Percentiles rank a stretch among this genome's conserved stretches.
These are phyloP conservation scores for Willisornis vidua DNA, from an alignment of 2,113 vertebrate genomes.

Conservation along the genomic window DNA sequence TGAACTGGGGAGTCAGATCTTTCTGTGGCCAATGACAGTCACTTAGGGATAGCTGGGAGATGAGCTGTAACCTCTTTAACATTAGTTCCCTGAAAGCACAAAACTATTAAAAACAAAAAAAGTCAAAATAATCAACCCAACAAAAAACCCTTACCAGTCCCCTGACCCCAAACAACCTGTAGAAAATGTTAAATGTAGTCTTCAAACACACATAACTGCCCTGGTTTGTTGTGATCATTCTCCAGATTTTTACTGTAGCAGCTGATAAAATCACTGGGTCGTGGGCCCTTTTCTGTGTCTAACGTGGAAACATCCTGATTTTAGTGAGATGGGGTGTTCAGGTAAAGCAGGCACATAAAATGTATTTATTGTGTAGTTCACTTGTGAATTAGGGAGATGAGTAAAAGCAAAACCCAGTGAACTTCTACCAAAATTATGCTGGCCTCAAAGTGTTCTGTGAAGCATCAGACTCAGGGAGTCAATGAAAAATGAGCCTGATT, in stretches of 20 bases:
- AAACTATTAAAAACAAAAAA: background rate
- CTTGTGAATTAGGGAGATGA: background rate
- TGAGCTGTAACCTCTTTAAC: background rate
- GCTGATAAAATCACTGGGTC: background rate
- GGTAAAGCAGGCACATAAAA: background rate
- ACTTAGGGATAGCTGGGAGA: background rate
- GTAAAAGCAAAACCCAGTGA: background rate
- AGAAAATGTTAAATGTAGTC: background rate
- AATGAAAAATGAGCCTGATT: background rate
- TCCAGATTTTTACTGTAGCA: background rate
- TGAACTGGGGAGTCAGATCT: background rate
- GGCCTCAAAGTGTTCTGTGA: background rate
- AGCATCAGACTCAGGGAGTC: background rate
- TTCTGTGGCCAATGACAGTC: background rate
- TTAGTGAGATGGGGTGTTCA: background rate
- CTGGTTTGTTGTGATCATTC: background rate
- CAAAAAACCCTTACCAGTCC: fast-evolving
- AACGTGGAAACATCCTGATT: background rate
- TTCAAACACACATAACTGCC: background rate
- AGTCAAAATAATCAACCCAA: background rate
- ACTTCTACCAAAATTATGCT: background rate
- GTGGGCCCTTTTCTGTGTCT: background rate
- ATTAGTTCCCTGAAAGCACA: background rate
- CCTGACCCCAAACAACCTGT: background rate
- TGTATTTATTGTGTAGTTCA: fast-evolving